Conservation (phyloP, 2,888 invertebrate genomes). For the Xestia sexstrigata region DNA sequence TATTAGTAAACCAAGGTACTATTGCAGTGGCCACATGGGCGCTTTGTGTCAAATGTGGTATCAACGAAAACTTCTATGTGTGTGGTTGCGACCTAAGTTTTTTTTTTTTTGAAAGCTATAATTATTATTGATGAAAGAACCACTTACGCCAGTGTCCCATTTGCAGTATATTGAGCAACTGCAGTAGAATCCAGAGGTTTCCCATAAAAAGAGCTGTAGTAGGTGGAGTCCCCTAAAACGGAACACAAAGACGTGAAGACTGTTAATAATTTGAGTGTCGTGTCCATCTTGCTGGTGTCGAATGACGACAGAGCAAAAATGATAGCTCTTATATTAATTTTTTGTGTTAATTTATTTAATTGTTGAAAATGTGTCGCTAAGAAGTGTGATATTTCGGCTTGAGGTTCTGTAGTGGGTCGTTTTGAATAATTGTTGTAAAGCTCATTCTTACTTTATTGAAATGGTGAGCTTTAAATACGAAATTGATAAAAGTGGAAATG, state of each 20-base stretch:
- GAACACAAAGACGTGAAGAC: conserved; percentile 12
- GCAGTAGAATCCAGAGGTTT: background rate
- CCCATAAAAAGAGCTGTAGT: conserved; percentile 45
- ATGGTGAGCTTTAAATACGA: no score
- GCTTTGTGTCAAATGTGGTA: background rate
- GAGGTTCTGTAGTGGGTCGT: conserved; percentile 16
- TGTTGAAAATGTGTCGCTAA: background rate
- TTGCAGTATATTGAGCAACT: conserved; percentile 30
- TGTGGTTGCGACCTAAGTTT: background rate
- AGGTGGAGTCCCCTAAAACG: conserved; percentile 29
- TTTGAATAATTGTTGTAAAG: no score
- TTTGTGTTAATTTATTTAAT: background rate
- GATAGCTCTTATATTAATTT: conserved; percentile 11
- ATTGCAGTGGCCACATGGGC: background rate
- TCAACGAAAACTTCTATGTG: background rate
- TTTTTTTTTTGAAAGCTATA: background rate
- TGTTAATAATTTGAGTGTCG: conserved; percentile 7
- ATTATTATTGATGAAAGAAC: background rate
- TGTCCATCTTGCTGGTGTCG: conserved; percentile 30
- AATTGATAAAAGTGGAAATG: no score
- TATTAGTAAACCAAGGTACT: background rate
- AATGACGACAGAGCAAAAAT: conserved; percentile 9
- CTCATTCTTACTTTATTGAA: background rate
- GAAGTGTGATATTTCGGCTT: background rate
- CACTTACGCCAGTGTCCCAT: conserved; percentile 45